Evolutionary conservation across 2,888 invertebrate species (phyloP).

Genomic region (Pseudolycoriella hygida): DNA sequence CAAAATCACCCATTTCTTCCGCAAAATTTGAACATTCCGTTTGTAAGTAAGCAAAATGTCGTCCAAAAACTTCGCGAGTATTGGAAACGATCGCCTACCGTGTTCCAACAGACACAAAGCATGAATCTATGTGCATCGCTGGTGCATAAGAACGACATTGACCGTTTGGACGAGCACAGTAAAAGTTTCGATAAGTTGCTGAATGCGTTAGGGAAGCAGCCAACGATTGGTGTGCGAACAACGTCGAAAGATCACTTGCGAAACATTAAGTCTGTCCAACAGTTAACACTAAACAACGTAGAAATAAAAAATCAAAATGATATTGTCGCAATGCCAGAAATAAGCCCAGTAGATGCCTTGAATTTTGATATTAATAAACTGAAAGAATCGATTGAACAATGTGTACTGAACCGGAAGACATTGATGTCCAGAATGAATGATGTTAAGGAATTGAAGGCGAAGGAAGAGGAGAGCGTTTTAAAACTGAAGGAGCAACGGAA

Average conservation of each 20-base stretch:
- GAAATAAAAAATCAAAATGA: slow-evolving; percentile 13
- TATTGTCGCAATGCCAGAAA: slow-evolving; percentile 8
- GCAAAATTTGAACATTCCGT: slow-evolving; percentile 5
- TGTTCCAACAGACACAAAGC: slow-evolving; percentile 15
- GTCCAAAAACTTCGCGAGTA: slow-evolving; percentile 13
- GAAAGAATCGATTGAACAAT: slow-evolving; percentile 23
- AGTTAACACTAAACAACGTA: slow-evolving; percentile 13
- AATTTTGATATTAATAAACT: slow-evolving; percentile 20
- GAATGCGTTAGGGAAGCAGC: background rate
- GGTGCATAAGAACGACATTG: slow-evolving; percentile 15
- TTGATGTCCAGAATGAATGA: slow-evolving; percentile 13
- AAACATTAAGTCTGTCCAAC: slow-evolving; percentile 7
- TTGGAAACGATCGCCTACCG: slow-evolving; percentile 15
- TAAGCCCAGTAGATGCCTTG: slow-evolving; percentile 10
- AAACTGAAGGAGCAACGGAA: slow-evolving; percentile 29
- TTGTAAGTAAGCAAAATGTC: slow-evolving; percentile 2
- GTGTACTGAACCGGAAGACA: slow-evolving; percentile 17
- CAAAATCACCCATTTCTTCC: slow-evolving; percentile 6
- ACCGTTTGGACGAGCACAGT: slow-evolving; percentile 2
- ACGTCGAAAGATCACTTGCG: slow-evolving; percentile 1
- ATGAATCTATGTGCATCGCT: slow-evolving; percentile 14
- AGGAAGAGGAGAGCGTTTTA: slow-evolving; percentile 28
- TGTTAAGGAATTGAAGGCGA: slow-evolving; percentile 17
- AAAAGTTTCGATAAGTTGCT: background rate
- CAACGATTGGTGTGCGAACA: background rate